A percentile compares a stretch with the other conserved stretches of the same genome.
These are phyloP conservation scores for Lottia gigantea DNA, from an alignment of 2,888 invertebrate genomes.

Conservation along the genomic window DNA sequence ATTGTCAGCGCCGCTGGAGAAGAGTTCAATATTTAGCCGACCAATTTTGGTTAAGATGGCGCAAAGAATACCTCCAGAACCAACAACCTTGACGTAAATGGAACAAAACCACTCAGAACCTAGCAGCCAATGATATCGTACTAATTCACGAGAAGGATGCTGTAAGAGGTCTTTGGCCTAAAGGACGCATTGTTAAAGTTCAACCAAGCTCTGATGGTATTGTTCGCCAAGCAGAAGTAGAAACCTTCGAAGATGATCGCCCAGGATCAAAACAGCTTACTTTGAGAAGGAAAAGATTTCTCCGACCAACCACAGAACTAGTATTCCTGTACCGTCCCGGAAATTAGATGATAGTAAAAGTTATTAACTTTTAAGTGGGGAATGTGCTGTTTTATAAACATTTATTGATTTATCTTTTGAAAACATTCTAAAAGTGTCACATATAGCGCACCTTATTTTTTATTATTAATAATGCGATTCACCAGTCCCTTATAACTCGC, in stretches of 20 bases:
- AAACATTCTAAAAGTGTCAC: no score
- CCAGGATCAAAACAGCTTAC: background rate
- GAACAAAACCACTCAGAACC: constrained; percentile 15
- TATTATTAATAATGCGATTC: no score
- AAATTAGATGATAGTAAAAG: background rate
- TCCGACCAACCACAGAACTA: background rate
- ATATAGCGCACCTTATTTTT: no score
- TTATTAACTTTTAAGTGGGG: background rate
- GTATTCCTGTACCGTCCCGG: background rate
- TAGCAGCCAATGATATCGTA: constrained; percentile 18
- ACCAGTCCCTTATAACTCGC: no score
- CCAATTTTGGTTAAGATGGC: constrained; percentile 26
- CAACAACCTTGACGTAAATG: constrained; percentile 23
- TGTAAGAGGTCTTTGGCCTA: background rate
- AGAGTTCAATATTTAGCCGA: constrained; percentile 22
- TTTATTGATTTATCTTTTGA: no score
- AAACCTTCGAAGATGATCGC: background rate
- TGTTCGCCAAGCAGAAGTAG: background rate
- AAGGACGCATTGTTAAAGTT: background rate
- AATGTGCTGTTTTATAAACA: background rate
- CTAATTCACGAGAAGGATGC: constrained; percentile 12
- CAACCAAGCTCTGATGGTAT: background rate
- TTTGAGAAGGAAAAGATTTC: background rate
- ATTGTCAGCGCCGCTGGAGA: constrained; percentile 18
- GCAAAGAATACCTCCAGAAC: constrained; percentile 20